Evolutionary conservation across 2,888 invertebrate species (phyloP).

Genomic region (Hydriomena furcata): DNA sequence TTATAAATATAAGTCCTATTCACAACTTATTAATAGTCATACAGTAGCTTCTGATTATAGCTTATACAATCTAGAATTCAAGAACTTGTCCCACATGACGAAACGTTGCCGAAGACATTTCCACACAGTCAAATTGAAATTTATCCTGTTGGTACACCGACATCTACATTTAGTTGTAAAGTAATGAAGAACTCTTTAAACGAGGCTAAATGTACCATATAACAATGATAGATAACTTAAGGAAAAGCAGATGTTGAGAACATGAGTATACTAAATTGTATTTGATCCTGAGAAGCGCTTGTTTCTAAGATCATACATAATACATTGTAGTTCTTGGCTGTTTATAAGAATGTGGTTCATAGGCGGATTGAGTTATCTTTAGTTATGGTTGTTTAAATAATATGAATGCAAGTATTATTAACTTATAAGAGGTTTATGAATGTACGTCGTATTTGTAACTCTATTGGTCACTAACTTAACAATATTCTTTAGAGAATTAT

Average conservation of each 20-base stretch:
- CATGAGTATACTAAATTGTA: no score
- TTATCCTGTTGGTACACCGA: conserved; percentile 15
- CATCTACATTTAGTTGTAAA: conserved; percentile 17
- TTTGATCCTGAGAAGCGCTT: no score
- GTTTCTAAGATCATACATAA: no score
- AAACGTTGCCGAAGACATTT: conserved; percentile 2
- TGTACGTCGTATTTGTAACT: no score
- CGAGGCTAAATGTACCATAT: background rate
- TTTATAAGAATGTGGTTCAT: no score
- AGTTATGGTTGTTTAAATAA: no score
- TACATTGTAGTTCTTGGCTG: background rate
- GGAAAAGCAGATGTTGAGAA: conserved; percentile 13
- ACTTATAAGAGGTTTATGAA: no score
- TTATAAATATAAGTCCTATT: no score
- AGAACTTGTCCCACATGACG: background rate
- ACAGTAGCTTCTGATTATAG: background rate
- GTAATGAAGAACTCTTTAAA: conserved; percentile 12
- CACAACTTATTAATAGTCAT: no score
- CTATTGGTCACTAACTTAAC: background rate
- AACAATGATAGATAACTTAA: conserved; percentile 8
- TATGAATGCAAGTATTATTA: no score
- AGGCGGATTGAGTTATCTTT: no score
- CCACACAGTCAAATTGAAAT: background rate
- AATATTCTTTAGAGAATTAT: background rate
- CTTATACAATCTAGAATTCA: background rate